Evolutionary conservation across 2,888 invertebrate species (phyloP).

Genomic region (Latheticus oryzae): DNA sequence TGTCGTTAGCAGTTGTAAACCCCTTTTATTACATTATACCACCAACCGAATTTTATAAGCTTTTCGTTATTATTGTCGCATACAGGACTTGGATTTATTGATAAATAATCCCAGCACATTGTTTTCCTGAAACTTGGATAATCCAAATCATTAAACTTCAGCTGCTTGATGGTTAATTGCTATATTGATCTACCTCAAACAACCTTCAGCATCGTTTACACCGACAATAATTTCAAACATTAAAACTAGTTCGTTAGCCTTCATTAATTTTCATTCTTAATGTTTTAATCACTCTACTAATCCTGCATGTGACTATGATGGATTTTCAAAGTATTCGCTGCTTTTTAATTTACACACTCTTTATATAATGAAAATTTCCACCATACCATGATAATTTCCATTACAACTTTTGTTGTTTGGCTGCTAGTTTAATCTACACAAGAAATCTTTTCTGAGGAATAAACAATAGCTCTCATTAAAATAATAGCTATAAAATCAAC

Average conservation of each 20-base stretch:
- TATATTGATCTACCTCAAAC: conserved; percentile 18
- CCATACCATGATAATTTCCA: no score
- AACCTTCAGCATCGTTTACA: conserved; percentile 11
- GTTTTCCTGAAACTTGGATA: conserved; percentile 18
- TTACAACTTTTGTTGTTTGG: no score
- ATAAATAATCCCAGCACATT: conserved; percentile 24
- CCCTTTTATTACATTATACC: conserved; percentile 38
- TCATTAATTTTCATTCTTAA: conserved; percentile 13
- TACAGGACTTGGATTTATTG: conserved; percentile 22
- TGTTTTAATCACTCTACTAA: no score
- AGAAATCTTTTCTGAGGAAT: no score
- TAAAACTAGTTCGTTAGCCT: conserved; percentile 24
- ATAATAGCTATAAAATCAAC: no score
- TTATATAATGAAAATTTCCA: no score
- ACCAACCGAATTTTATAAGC: conserved; percentile 1
- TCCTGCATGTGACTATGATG: no score
- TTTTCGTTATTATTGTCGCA: conserved; percentile 23
- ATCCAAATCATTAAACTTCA: conserved; percentile 24
- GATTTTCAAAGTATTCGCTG: not conserved
- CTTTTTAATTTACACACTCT: no score
- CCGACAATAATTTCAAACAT: conserved; percentile 12
- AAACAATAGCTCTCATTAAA: no score
- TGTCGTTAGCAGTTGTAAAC: conserved; percentile 40
- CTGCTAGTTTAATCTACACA: no score
- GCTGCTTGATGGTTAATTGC: conserved; percentile 21